Evolutionary conservation across 2,797 vertebrate genomes (phyloP), one percentile per base, ranked within the genome.

Genomic region (Pachyuromys duprasi): DNA sequence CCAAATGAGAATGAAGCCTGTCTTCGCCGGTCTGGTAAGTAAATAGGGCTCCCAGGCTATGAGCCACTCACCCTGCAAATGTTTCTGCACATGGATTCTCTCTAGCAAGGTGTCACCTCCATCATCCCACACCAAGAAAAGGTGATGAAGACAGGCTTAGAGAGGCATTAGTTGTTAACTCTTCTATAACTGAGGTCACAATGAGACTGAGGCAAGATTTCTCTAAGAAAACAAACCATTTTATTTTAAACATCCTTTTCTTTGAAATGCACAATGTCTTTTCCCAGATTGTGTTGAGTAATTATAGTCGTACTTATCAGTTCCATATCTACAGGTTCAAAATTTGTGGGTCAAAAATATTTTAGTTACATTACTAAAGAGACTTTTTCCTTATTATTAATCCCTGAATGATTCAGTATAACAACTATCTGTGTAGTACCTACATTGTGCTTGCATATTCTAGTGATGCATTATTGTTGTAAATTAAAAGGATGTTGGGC

Each of bases 171-270:
- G 94, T 93, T 81, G 87, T 22, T 78, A 95, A 93, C 18, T 92
- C 65, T 91, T 89, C 83, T 91, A 5, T 82, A 93, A 96, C 22
- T 79, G 75, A 92, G 72, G 49, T 91, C 89, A 94, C 67, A 89
- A 87, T 91, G 87, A 91, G 28, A 95, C 89, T 89, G 62, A 74
- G 72, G 92, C 92, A 95, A 94, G 76, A 94, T 78, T 95, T 95
- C 42, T 17, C 22, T 70, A 88, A 91, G 76, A 87, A 96, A 96
- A 86, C 49, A 92, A 93, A 84, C 1, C 57, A 45, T 5, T 17
- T 1, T 49, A 8, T 49, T 49, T 49, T 49, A 8, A 49, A 5
- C 53, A 55, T 5, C 8, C 12, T 76, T 65, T 82, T 90, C 49
- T 88, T 91, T 90, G 31, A 11, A 93, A 39, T n/a, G 39, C 20